Percentiles rank a stretch among this genome's conserved stretches.
Evolutionary conservation across 2,888 invertebrate species (phyloP).

Genomic region (Campoplex capitator): DNA sequence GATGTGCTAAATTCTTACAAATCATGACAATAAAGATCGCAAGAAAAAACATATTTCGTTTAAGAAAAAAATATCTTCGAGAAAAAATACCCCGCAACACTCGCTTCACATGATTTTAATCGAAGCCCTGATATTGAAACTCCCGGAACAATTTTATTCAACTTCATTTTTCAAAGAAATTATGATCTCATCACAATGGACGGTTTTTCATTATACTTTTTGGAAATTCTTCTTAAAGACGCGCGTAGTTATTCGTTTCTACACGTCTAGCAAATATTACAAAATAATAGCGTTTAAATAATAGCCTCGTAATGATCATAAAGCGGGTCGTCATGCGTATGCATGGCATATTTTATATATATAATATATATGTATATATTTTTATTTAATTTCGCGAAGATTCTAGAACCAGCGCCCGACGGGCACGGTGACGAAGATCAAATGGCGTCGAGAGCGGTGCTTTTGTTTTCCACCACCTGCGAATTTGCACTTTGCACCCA

Average conservation of each 20-base stretch:
- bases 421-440: slow-evolving; percentile 44
- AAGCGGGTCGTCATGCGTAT: not conserved
- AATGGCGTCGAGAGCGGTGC: slow-evolving; percentile 25
- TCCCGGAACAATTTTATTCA: not conserved
- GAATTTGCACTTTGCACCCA: slow-evolving; percentile 72
- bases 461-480: slow-evolving; percentile 65
- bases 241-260: not conserved
- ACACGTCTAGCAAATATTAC: slow-evolving; percentile 3
- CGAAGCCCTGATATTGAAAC: too few species aligned
- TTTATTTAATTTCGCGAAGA: slow-evolving; percentile 26
- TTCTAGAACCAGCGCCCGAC: slow-evolving; percentile 20
- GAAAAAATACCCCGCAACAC: too few species aligned
- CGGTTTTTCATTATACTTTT: not conserved
- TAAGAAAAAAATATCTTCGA: too few species aligned
- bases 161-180: not conserved
- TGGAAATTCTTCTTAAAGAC: not conserved
- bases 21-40: not conserved
- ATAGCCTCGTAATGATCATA: slow-evolving; percentile 36
- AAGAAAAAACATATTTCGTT: too few species aligned
- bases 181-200: not conserved
- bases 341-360: not conserved
- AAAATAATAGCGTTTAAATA: slow-evolving; percentile 18
- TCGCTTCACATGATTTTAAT: too few species aligned
- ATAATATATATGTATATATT: too few species aligned
- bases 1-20: not conserved